Evolutionary conservation across 2,888 invertebrate genomes (phyloP).

Genomic region (Malthinus seriepunctatus): DNA sequence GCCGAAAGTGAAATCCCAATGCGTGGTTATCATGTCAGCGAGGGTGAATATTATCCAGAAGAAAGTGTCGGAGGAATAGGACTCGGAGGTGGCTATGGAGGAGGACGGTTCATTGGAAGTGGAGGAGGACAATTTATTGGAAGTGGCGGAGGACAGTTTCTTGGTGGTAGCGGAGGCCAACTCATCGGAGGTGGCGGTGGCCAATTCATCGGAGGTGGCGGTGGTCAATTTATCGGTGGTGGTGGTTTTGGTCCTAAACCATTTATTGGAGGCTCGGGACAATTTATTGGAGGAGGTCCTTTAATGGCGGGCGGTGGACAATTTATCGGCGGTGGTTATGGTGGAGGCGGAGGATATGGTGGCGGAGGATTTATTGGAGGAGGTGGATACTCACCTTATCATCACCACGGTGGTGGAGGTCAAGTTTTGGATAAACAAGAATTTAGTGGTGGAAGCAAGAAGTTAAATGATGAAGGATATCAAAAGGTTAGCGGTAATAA

Average conservation of each 20-base stretch:
- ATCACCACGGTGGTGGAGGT: conserved; percentile 42
- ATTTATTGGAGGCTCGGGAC: conserved; percentile 42
- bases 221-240: conserved; percentile 13
- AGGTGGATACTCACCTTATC: neutral
- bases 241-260: neutral
- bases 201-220: conserved; percentile 18
- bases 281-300: conserved; percentile 44
- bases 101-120: conserved; percentile 16
- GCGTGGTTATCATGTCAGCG: conserved; percentile 62
- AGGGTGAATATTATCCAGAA: conserved; percentile 61
- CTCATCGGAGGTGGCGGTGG: neutral
- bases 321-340: conserved; percentile 32
- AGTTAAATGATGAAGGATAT: conserved; percentile 59
- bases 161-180: conserved; percentile 3
- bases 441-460: conserved; percentile 62
- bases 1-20: conserved; percentile 50
- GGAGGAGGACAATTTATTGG: conserved; percentile 41
- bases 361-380: conserved; percentile 44
- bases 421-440: conserved; percentile 60
- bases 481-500: conserved; percentile 61
- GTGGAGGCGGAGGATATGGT: conserved; percentile 51
- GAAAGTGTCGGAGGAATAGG: conserved; percentile 2
- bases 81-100: conserved; percentile 15
- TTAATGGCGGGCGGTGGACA: conserved; percentile 2
- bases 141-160: conserved; percentile 36